Base-by-base conservation (phyloP, 1,140 invertebrate species). In the Anagrus nilaparvatae region DNA sequence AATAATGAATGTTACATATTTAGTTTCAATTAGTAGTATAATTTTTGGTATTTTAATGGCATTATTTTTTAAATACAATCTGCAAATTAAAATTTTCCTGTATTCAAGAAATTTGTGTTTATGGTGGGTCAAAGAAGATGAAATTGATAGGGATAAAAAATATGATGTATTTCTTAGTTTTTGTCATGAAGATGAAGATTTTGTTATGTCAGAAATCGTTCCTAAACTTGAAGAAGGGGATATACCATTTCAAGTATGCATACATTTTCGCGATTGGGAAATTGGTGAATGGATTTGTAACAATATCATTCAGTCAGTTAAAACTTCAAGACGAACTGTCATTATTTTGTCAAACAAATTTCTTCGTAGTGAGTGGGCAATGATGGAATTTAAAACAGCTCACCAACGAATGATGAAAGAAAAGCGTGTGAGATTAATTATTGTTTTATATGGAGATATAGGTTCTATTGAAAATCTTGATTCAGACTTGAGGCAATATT, bases 161-260 rank as follows among this genome's bases (percentile, higher is more conserved):
- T 91, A 82, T 59, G 90, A 95, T 54, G 87, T 85, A 0, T 94
- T 93, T 59, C 74, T 94, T 27, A 89, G 87, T 44, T 92, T 83
- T 56, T 85, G 87, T 1, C 79, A 87, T 51, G 74, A 78, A 53
- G 90, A 95, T 58, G 77, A 82, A 40, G 71, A 76, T 4, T 87
- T 83, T 57, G 77, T 92, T 1, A 60, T 77, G 0, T 67, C 78
- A 4, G 67, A 79, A 33, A 56, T 93, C 14, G 71, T 87, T 24
- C 65, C 77, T 1, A 69, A 74, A 30, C 59, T 93, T n/a, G 81
- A 84, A 58, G 58, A 57, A 7, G 76, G 74, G 1, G 56, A 68
- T 0, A 64, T 58, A 7, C 70, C 74, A 6, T 79, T 75, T 51
- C 77, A 78, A 52, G 52, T 83, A 0, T 93, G 87, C 55, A 53